Conservation (phyloP, 2,888 invertebrate genomes). For the Atethmia centrago region DNA sequence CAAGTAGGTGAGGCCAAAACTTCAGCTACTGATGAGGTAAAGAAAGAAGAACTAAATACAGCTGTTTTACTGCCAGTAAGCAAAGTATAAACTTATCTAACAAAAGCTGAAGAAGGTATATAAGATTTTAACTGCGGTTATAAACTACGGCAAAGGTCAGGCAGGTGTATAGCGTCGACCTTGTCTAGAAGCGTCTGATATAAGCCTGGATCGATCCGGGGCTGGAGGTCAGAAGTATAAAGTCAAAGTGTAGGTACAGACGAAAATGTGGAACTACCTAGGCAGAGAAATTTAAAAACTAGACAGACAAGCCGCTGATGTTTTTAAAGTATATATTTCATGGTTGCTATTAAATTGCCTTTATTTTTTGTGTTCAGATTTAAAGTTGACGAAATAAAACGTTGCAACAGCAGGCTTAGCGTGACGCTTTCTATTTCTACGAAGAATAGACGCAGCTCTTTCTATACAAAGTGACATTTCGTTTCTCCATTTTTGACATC, state of each 20-base stretch:
- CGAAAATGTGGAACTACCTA: slow-evolving; percentile 5
- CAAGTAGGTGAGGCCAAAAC: background rate
- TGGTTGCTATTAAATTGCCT: background rate
- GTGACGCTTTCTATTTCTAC: too few relatives aligned
- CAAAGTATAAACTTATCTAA: slow-evolving; percentile 5
- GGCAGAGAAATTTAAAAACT: background rate
- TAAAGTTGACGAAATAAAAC: background rate
- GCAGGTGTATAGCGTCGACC: slow-evolving; percentile 16
- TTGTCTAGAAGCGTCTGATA: slow-evolving; percentile 44
- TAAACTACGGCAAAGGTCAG: slow-evolving; percentile 51
- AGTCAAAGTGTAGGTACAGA: slow-evolving; percentile 8
- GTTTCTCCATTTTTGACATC: too few relatives aligned
- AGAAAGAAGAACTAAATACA: background rate
- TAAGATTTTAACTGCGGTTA: slow-evolving; percentile 42
- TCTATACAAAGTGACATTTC: too few relatives aligned
- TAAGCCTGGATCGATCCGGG: slow-evolving; percentile 53
- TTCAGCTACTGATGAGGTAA: background rate
- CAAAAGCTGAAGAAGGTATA: slow-evolving; percentile 31
- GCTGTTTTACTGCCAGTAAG: background rate
- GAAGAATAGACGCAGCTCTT: too few relatives aligned
- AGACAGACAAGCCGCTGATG: too few relatives aligned
- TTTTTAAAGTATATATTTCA: background rate
- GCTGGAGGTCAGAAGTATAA: slow-evolving; percentile 49
- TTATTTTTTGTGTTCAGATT: background rate
- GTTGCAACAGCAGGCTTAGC: too few relatives aligned